phyloP scores from a whole-genome alignment of 37 sponge, comb jelly and placozoan species.

The Beroe forskalii region DNA sequence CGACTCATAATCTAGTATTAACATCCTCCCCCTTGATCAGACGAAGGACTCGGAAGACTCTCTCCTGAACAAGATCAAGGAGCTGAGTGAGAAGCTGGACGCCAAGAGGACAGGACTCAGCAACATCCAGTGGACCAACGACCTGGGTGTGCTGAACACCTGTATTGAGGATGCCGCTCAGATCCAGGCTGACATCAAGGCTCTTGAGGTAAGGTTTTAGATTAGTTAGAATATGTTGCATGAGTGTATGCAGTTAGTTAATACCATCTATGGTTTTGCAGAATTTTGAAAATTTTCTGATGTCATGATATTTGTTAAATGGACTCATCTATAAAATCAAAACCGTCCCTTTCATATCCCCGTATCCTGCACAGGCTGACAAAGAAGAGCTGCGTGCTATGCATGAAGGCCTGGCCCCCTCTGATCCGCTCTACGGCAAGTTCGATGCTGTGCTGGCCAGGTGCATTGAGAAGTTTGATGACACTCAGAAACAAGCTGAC shows the following conservation, averaged over 20 bases:
- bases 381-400: background rate
- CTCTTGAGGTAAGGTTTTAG: constrained; percentile 38
- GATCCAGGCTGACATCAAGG: background rate
- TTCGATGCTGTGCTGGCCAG: constrained; percentile 40
- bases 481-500: constrained; percentile 47
- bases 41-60: constrained; percentile 37
- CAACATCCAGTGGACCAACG: constrained; percentile 57
- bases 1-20: no score
- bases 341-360: no score
- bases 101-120: constrained; percentile 21
- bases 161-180: constrained; percentile 9
- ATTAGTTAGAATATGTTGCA: no score
- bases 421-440: constrained; percentile 47
- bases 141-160: constrained; percentile 19
- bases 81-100: constrained; percentile 43
- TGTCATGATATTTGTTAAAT: no score
- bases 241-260: no score
- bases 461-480: constrained; percentile 54
- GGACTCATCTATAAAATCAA: no score
- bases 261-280: no score
- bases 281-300: no score
- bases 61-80: constrained; percentile 53
- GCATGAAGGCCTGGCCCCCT: constrained; percentile 16
- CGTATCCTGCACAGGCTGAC: constrained; percentile 9
- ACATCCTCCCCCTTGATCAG: background rate